A percentile compares a stretch with the other conserved stretches of the same genome.
phyloP scores from a whole-genome alignment of 2,797 vertebrate species.

The Platalea minor region DNA sequence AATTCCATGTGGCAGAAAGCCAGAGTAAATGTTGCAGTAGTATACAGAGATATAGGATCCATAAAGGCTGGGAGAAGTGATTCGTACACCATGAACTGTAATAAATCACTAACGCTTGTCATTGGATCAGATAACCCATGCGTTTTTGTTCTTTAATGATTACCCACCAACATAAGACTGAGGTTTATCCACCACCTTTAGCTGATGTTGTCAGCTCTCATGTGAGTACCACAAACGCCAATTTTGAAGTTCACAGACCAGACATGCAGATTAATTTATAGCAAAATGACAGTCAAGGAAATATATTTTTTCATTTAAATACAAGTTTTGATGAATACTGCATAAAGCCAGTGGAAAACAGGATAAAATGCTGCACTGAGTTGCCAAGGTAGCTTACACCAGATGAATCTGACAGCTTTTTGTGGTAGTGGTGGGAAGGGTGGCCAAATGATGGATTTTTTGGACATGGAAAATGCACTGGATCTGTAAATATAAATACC shows the following conservation, averaged over 20 bases:
- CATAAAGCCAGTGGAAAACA: background rate
- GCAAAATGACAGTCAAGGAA: background rate
- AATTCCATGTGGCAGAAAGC: conserved; percentile 39
- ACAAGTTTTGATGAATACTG: background rate
- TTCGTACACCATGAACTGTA: background rate
- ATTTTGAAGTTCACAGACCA: background rate
- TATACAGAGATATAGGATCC: background rate
- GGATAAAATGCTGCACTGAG: background rate
- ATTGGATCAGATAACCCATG: background rate
- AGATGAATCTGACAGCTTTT: background rate
- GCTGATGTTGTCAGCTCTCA: background rate
- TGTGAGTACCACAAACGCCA: background rate
- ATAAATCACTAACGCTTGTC: background rate
- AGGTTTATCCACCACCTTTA: background rate
- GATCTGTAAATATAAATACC: background rate
- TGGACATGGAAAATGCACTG: background rate
- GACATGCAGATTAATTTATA: background rate
- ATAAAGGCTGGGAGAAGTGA: background rate
- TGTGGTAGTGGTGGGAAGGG: background rate
- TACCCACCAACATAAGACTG: background rate
- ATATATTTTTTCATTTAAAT: background rate
- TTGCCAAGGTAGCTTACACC: background rate
- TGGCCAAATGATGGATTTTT: background rate
- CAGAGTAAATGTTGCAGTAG: conserved; percentile 30
- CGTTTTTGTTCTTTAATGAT: background rate